Base-by-base conservation (phyloP, 1,140 invertebrate species). In the Heliconius nattereri region DNA sequence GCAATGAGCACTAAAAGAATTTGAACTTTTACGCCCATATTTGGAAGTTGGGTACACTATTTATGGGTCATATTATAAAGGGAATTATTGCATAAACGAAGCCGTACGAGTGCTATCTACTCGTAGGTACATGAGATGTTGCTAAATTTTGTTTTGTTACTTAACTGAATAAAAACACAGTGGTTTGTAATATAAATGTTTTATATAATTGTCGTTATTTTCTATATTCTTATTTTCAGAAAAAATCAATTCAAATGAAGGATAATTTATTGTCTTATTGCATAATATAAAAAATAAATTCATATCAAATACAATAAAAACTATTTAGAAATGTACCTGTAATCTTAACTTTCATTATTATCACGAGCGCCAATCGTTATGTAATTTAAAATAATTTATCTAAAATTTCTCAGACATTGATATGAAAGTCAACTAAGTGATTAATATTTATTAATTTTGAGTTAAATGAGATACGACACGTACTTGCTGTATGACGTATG, bases 41-140 rank as follows among this genome's bases (percentile, higher is more conserved):
- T 66, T 11, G 29, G 29, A 29, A 66, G 7, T 66, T 29, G 5
- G 11, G 26, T 29, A 66, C 16, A 66, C 16, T 26, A 23, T 66
- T 66, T 66, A 13, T 66, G 29, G 60, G 60, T 66, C 60, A 66
- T 66, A n/a, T 66, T 66, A 66, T 66, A 66, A 66, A 66, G 60
- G 23, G 26, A 26, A 66, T 66, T 66, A 29, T 66, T 66, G 23
- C 23, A 26, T 29, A 66, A 66, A 2, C 0, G 13, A 29, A 66
- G n/a, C 11, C 1, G n/a, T 29, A 66, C 60, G 60, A 29, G 60
- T 29, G 9, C 60, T 66, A 66, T 66, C 60, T 66, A 7, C 0
- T 35, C 32, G 32, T 35, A n/a, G n/a, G n/a, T n/a, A 29, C 0
- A 29, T 66, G 23, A 66, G 29, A 29, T 13, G 13, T 66, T 66